Evolutionary conservation across 2,888 invertebrate genomes (phyloP), one percentile per base, ranked within the genome.

Genomic region (Mesorhabditis spiculigera): DNA sequence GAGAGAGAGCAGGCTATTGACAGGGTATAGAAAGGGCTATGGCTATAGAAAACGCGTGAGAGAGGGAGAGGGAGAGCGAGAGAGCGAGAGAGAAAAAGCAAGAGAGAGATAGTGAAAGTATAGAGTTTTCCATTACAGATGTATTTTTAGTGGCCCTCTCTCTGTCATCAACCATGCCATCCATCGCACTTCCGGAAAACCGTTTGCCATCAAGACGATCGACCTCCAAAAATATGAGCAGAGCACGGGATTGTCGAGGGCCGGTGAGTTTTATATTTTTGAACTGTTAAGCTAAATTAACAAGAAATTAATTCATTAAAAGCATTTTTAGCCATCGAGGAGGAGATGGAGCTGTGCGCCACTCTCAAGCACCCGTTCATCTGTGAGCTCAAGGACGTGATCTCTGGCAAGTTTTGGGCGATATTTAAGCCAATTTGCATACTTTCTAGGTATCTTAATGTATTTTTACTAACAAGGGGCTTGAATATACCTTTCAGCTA

Each of bases 281-380:
- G 28, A 28, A 28, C 28, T 28, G 28, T 28, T 28, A 28, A 28
- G 28, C 28, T 28, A 28, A 28, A 28, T 28, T 28, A 28, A 28
- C 28, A 28, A 28, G 28, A 28, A 28, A 28, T 28, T 28, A 28
- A 28, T 28, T 28, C 28, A 28, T 28, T 28, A 28, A 28, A 28
- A 28, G 28, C 28, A 28, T 28, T 71, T 81, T 68, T 74, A 82
- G 82, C 82, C 69, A 70, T 91, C 94, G 97, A 97, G 90, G 89
- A 97, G 87, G 97, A 97, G 89, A 90, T 97, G 68, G 96, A 97
- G 89, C 96, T 97, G 90, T 82, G 81, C 68, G 95, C 97, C 88
- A 94, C 95, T 93, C 89, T 98, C 83, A 97, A 97, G 87, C 97
- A 98, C 89, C 95, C 95, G 4, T 96, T 97, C 88, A 97, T 98